Percentiles rank a stretch among this genome's conserved stretches.
These are phyloP conservation scores for Rosalia funebris DNA, from an alignment of 2,888 invertebrate species.

Conservation along the genomic window DNA sequence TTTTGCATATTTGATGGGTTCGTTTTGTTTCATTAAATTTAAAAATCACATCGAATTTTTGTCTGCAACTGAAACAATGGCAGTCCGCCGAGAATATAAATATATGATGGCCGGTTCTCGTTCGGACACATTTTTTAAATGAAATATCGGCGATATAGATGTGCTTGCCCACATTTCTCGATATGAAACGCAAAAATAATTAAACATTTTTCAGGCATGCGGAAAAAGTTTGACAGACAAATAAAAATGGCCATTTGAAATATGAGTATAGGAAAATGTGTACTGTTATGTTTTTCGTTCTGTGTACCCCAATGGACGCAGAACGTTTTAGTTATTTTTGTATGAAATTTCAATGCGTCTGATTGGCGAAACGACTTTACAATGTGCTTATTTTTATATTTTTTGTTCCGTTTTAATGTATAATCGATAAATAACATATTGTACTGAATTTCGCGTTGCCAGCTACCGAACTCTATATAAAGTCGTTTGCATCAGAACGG, in stretches of 20 bases:
- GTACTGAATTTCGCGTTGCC: constrained; percentile 49
- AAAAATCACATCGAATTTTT: constrained; percentile 64
- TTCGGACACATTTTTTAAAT: constrained; percentile 65
- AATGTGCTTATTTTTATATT: constrained; percentile 60
- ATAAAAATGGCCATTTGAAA: constrained; percentile 66
- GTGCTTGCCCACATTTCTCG: constrained; percentile 62
- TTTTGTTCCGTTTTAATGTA: constrained; percentile 58
- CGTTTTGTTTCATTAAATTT: constrained; percentile 64
- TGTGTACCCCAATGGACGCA: constrained; percentile 51
- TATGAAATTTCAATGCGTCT: constrained; percentile 60
- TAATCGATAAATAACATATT: constrained; percentile 61
- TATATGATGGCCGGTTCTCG: constrained; percentile 64
- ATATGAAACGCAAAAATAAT: constrained; percentile 66
- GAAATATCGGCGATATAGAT: constrained; percentile 65
- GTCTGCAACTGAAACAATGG: constrained; percentile 62
- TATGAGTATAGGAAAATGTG: constrained; percentile 61
- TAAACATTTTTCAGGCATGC: constrained; percentile 67
- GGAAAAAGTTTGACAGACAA: constrained; percentile 66
- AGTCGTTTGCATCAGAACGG: constrained; percentile 40
- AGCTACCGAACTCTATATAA: constrained; percentile 42
- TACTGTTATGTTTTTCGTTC: constrained; percentile 47
- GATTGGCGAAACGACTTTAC: constrained; percentile 61
- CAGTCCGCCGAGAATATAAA: constrained; percentile 64
- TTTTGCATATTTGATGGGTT: constrained; percentile 63
- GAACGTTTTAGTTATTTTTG: constrained; percentile 54